Evolutionary conservation across 2,113 vertebrate species (phyloP).

Genomic region (Cyanoliseus patagonus): DNA sequence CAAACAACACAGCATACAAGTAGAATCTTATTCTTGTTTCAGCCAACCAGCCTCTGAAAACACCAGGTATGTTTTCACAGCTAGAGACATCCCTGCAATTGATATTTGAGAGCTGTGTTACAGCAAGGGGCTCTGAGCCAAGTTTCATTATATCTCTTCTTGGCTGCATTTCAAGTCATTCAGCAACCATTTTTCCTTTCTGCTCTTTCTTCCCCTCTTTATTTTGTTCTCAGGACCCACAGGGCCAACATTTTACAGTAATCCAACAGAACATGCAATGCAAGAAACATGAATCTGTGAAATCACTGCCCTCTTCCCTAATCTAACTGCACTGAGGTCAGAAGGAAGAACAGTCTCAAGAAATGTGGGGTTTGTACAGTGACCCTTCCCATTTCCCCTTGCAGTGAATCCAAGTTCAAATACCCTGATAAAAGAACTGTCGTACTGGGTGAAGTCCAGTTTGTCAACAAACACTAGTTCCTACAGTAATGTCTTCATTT

Average conservation of each 20-base stretch:
- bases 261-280: slow-evolving; percentile 5
- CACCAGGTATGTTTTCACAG: slow-evolving; percentile 33
- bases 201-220: slow-evolving; percentile 13
- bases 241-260: slow-evolving; percentile 3
- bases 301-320: slow-evolving; percentile 1
- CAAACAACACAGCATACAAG: not conserved
- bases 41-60: not conserved
- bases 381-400: not conserved
- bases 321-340: not conserved
- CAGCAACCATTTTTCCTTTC: slow-evolving; percentile 8
- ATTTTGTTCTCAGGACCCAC: slow-evolving; percentile 43
- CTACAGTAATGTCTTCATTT: not conserved
- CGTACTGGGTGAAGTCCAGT: not conserved
- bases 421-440: not conserved
- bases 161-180: slow-evolving; percentile 47
- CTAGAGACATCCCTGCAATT: slow-evolving; percentile 29
- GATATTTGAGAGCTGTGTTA: slow-evolving; percentile 12
- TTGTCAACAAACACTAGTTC: not conserved
- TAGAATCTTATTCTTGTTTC: not conserved
- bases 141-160: slow-evolving; percentile 28
- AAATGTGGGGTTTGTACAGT: not conserved
- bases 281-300: slow-evolving; percentile 25
- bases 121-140: not conserved
- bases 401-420: not conserved
- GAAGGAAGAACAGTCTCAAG: not conserved